Evolutionary conservation across 2,797 vertebrate genomes (phyloP).

Genomic region (Limnodromus scolopaceus): DNA sequence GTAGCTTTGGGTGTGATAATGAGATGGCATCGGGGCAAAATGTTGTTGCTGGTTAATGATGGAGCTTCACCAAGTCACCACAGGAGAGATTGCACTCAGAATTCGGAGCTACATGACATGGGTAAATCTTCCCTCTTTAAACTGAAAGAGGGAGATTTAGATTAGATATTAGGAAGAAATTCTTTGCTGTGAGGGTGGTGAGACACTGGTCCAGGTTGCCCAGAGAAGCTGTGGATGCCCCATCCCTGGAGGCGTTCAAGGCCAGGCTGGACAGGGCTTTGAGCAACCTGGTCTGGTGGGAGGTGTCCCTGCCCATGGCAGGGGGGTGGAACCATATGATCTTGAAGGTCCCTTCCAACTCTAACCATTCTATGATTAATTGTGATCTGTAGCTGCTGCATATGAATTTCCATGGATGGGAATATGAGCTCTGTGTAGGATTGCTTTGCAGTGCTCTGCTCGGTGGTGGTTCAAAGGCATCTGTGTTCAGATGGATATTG

Average conservation of each 20-base stretch:
- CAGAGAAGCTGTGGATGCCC: neutral
- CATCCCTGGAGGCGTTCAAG: neutral
- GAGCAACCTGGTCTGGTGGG: neutral
- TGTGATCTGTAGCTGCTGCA: neutral
- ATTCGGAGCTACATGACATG: accelerated
- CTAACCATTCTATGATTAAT: neutral
- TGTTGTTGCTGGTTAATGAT: neutral
- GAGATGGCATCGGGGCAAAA: accelerated
- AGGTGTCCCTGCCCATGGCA: neutral
- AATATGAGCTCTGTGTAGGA: neutral
- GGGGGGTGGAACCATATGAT: neutral
- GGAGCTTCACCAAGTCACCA: neutral
- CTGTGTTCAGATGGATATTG: neutral
- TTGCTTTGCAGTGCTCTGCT: neutral
- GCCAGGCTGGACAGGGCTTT: neutral
- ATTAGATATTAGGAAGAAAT: neutral
- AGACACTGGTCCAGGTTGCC: neutral
- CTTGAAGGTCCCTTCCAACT: neutral
- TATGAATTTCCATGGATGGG: neutral
- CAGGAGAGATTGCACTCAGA: neutral
- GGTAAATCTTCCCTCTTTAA: neutral
- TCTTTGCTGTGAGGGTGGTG: neutral
- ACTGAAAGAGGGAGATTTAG: neutral
- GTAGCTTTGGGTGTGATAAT: neutral
- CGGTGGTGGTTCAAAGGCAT: accelerated